phyloP scores from a whole-genome alignment of 2,888 invertebrate species.

The Theristus sp. region DNA sequence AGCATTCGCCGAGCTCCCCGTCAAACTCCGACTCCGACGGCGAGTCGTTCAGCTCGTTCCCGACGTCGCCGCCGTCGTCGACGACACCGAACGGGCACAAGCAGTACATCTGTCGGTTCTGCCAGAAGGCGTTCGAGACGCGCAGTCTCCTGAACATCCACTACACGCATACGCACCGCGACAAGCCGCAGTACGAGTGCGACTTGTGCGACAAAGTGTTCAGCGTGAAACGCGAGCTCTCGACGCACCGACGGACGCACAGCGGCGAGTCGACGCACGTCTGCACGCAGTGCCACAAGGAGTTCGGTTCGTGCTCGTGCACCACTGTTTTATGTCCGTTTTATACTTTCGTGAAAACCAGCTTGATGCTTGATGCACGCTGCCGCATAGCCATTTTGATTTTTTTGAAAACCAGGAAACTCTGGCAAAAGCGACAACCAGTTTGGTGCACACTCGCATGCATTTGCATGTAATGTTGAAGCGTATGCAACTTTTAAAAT shows the following conservation, averaged over 20 bases:
- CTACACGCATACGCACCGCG: conserved; percentile 28
- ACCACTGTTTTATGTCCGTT: neutral
- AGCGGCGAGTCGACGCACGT: conserved; percentile 27
- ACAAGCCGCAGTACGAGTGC: conserved; percentile 29
- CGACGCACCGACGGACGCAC: conserved; percentile 32
- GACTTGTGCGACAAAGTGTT: conserved; percentile 15
- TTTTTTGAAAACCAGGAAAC: too few species aligned
- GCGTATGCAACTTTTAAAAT: too few species aligned
- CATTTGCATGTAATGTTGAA: too few species aligned
- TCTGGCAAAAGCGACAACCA: too few species aligned
- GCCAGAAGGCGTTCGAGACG: conserved; percentile 10
- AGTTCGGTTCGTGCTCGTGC: conserved; percentile 20
- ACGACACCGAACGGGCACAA: neutral
- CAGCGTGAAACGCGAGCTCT: conserved; percentile 29
- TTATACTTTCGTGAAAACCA: neutral
- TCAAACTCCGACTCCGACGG: too few species aligned
- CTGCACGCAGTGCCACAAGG: conserved; percentile 32
- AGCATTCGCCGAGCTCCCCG: too few species aligned
- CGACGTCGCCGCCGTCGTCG: neutral
- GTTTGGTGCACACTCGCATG: too few species aligned
- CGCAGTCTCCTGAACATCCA: conserved; percentile 14
- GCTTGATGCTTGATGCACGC: too few species aligned
- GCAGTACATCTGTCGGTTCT: conserved; percentile 11
- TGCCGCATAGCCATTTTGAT: too few species aligned
- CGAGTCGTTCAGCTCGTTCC: too few species aligned